phyloP scores from a whole-genome alignment of 2,797 vertebrate genomes.

The Argya squamiceps region DNA sequence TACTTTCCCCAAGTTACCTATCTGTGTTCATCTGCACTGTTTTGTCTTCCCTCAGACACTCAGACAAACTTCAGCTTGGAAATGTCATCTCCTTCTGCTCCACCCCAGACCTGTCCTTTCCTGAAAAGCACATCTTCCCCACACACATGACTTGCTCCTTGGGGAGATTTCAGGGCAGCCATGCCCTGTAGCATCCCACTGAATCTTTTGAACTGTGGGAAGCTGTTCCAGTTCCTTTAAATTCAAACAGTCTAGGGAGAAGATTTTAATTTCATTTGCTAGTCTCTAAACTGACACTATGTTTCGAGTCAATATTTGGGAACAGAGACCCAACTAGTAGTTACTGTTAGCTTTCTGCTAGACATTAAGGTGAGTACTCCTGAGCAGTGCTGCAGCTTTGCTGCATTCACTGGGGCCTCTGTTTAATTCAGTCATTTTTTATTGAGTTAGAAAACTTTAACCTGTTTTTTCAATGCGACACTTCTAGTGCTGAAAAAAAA shows the following conservation, averaged over 20 bases:
- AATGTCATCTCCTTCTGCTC: background rate
- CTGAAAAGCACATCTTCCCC: background rate
- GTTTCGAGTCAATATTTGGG: background rate
- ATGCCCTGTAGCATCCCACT: background rate
- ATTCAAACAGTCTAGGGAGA: background rate
- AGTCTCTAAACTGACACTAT: background rate
- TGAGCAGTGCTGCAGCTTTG: background rate
- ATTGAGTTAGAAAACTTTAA: background rate
- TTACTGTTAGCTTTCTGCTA: background rate
- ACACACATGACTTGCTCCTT: background rate
- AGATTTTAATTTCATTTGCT: background rate
- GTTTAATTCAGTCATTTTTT: background rate
- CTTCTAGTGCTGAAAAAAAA: conserved; percentile 1
- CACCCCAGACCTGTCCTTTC: background rate
- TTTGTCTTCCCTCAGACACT: background rate
- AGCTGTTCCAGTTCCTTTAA: background rate
- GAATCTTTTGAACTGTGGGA: background rate
- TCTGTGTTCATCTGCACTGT: rapidly evolving
- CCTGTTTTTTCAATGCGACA: background rate
- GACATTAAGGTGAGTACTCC: background rate
- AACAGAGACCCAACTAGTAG: background rate
- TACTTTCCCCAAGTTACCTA: background rate
- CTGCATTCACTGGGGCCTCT: background rate
- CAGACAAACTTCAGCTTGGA: background rate
- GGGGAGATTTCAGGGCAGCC: background rate